phyloP scores from a whole-genome alignment of 1,140 invertebrate genomes.

The Neuroterus valhalla region DNA sequence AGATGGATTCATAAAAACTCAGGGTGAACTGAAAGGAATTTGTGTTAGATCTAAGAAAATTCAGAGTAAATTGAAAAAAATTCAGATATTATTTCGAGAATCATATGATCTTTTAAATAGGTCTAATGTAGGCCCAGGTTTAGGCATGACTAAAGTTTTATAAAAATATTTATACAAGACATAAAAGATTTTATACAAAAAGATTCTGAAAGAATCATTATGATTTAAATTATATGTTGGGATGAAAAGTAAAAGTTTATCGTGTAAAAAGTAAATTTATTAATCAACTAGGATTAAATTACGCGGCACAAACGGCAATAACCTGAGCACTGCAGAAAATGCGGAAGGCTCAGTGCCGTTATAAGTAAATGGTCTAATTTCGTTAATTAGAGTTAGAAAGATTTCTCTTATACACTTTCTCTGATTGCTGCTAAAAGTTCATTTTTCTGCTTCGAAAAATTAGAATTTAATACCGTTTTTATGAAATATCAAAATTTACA shows the following conservation, averaged over 20 bases:
- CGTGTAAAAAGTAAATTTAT: background rate
- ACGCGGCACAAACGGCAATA: conserved; percentile 2
- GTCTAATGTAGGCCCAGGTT: too few species aligned
- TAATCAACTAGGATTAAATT: conserved; percentile 24
- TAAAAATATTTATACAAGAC: background rate
- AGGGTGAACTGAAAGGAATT: too few species aligned
- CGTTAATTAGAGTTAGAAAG: conserved; percentile 13
- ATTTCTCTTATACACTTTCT: conserved; percentile 10
- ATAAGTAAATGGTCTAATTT: conserved; percentile 23
- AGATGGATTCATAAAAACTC: too few species aligned
- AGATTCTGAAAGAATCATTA: background rate
- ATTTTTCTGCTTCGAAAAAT: background rate
- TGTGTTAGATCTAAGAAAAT: too few species aligned
- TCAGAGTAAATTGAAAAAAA: too few species aligned
- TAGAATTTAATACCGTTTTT: too few species aligned
- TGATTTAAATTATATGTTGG: background rate
- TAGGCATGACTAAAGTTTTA: background rate
- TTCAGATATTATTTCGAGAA: too few species aligned
- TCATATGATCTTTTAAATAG: too few species aligned
- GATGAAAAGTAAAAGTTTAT: conserved; percentile 10
- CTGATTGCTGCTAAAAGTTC: background rate
- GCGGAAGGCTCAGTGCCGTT: background rate
- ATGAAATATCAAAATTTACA: too few species aligned
- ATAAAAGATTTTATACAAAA: background rate
- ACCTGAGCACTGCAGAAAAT: background rate